Percentiles rank a stretch among this genome's conserved stretches.
Evolutionary conservation across 2,797 vertebrate genomes (phyloP).

Genomic region (Chelon labrosus): DNA sequence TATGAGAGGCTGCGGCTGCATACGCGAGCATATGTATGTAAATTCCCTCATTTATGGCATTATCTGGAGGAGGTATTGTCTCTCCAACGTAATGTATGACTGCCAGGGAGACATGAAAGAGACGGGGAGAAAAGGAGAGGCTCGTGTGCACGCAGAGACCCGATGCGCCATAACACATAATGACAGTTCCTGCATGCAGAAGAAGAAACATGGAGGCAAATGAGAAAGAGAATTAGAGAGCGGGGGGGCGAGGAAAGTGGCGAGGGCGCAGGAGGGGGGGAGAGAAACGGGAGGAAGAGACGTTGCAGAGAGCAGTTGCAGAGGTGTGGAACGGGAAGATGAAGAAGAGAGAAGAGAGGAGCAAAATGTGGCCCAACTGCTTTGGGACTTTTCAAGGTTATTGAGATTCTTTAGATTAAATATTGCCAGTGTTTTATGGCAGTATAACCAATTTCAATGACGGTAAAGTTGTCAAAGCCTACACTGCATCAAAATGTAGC

Average conservation of each 20-base stretch:
- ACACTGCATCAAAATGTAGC: neutral
- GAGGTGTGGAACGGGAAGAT: constrained; percentile 31
- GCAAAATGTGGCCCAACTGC: constrained; percentile 37
- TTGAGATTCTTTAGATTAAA: constrained; percentile 39
- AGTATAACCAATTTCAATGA: constrained; percentile 16
- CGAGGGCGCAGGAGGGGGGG: constrained; percentile 46
- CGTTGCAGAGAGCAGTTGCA: constrained; percentile 34
- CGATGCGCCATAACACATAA: constrained; percentile 81
- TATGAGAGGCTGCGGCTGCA: constrained; percentile 71
- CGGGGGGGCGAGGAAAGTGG: constrained; percentile 23
- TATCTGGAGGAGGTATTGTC: constrained; percentile 89
- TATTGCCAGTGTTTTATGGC: constrained; percentile 15
- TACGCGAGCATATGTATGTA: constrained; percentile 84
- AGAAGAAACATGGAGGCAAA: constrained; percentile 71
- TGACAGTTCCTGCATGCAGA: constrained; percentile 78
- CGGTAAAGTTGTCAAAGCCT: constrained; percentile 11
- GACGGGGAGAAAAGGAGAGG: constrained; percentile 59
- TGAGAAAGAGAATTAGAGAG: constrained; percentile 68
- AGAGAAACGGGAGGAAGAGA: constrained; percentile 43
- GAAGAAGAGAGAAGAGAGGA: constrained; percentile 34
- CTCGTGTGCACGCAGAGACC: constrained; percentile 76
- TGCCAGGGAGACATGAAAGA: constrained; percentile 81
- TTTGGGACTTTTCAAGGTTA: constrained; percentile 35
- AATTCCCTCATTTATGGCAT: constrained; percentile 88
- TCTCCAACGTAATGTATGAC: constrained; percentile 82